Evolutionary conservation across 1,140 invertebrate genomes (phyloP).

Genomic region (Asobara japonica): DNA sequence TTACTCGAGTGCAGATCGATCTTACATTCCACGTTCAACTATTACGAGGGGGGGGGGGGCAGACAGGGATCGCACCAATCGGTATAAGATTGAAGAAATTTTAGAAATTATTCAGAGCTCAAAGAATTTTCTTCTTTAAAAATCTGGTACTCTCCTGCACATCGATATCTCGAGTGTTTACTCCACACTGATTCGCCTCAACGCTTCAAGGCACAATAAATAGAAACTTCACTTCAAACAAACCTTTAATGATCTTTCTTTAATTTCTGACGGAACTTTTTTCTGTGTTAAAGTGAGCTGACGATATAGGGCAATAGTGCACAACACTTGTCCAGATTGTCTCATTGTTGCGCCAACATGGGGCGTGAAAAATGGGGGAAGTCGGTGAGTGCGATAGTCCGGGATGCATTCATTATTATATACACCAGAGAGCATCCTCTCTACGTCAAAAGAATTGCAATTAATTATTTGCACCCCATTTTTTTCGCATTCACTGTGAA

Average conservation of each 20-base stretch:
- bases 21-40: too few relatives aligned
- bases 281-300: neutral
- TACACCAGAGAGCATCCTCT: neutral
- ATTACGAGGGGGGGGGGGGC: too few relatives aligned
- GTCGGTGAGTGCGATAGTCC: constrained; percentile 11
- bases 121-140: too few relatives aligned
- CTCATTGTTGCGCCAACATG: neutral
- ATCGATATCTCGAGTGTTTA: too few relatives aligned
- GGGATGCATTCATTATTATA: constrained; percentile 17
- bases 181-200: too few relatives aligned
- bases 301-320: neutral
- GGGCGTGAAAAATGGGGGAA: neutral
- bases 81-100: too few relatives aligned
- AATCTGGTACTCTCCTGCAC: too few relatives aligned
- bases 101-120: too few relatives aligned
- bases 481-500: neutral
- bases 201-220: too few relatives aligned
- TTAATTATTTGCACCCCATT: constrained; percentile 2
- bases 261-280: neutral
- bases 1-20: neutral
- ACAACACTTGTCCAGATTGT: neutral
- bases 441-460: constrained; percentile 3
- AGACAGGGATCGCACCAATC: too few relatives aligned
- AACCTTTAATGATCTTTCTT: too few relatives aligned
- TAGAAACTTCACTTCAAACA: too few relatives aligned